Conservation (phyloP, 2,888 invertebrate genomes). For the Caenorhabditis zanzibari region DNA sequence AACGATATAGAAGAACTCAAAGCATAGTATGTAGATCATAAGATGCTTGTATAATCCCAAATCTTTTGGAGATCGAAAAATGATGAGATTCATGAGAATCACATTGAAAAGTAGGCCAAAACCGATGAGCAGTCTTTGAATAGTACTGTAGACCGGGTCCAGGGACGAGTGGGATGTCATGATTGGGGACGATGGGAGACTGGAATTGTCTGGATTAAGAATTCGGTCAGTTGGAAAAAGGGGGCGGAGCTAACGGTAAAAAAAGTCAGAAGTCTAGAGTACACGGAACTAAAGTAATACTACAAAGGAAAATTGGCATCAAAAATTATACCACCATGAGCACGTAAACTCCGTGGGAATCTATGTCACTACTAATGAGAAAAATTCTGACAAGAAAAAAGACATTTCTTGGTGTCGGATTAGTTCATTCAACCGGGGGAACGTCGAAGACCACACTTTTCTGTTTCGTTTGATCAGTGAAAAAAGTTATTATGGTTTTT, state of each 20-base stretch:
- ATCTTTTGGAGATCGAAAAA: conserved; percentile 20
- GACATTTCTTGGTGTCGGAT: not conserved
- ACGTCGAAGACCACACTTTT: not conserved
- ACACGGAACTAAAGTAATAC: not conserved
- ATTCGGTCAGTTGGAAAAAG: too few species aligned
- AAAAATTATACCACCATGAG: not conserved
- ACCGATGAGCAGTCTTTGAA: not conserved
- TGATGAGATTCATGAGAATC: conserved; percentile 11
- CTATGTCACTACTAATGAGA: not conserved
- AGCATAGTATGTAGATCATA: conserved; percentile 21
- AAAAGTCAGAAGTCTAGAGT: not conserved
- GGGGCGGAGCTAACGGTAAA: not conserved
- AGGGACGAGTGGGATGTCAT: not conserved
- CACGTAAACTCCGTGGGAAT: not conserved
- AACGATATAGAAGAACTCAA: conserved; percentile 23
- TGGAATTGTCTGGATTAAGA: too few species aligned
- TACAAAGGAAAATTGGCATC: not conserved
- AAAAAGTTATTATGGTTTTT: not conserved
- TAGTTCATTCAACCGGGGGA: not conserved
- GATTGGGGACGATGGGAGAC: not conserved
- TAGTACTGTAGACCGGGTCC: not conserved
- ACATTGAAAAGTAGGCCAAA: not conserved
- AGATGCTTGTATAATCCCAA: conserved; percentile 34
- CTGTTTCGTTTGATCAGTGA: not conserved
- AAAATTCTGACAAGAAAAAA: not conserved